Conservation (phyloP, 2,888 invertebrate species). For the Elegia similella region DNA sequence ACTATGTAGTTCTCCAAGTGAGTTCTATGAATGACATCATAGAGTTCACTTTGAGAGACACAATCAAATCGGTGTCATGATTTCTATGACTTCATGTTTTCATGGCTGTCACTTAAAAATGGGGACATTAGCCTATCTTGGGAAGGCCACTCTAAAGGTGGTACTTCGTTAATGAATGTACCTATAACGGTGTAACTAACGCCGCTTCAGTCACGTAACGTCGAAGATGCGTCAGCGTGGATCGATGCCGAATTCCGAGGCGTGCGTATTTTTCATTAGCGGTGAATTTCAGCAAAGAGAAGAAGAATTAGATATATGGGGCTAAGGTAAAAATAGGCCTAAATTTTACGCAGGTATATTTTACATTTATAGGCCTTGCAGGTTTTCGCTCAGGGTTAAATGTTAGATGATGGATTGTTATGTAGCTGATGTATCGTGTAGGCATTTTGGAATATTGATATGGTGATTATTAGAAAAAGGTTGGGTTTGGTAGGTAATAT, state of each 20-base stretch:
- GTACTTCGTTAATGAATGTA: no score
- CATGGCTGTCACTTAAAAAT: no score
- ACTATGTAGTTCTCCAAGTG: no score
- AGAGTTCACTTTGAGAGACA: no score
- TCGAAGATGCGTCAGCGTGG: constrained; percentile 63
- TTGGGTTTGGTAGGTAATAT: no score
- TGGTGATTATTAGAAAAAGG: no score
- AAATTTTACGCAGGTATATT: neutral
- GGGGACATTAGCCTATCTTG: no score
- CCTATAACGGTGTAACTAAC: constrained; percentile 33
- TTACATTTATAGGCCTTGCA: neutral
- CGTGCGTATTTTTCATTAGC: constrained; percentile 76
- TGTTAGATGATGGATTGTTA: neutral
- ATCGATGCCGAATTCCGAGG: constrained; percentile 67
- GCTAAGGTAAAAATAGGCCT: neutral
- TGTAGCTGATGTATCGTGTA: neutral
- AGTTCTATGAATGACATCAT: no score
- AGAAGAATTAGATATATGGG: constrained; percentile 22
- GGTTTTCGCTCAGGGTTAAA: neutral
- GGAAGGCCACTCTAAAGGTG: no score
- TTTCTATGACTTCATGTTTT: no score
- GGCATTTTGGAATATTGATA: no score
- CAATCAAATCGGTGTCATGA: no score
- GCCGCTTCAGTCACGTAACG: constrained; percentile 55
- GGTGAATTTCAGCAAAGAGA: constrained; percentile 32